Evolutionary conservation across 2,888 invertebrate genomes (phyloP).

Genomic region (Harpalus rubripes): DNA sequence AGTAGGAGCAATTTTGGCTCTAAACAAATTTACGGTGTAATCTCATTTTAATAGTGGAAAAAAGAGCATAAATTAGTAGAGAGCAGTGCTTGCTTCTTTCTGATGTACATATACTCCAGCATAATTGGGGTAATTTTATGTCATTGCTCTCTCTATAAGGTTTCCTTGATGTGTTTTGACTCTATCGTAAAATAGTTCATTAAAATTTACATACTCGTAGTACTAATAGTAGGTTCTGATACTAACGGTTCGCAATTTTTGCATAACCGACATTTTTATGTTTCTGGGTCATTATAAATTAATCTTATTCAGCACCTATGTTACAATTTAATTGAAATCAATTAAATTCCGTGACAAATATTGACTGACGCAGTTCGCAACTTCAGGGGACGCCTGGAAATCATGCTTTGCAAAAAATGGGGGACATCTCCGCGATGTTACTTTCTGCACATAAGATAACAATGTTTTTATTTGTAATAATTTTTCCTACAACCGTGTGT

Average conservation of each 20-base stretch:
- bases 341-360: too few relatives aligned
- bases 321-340: too few relatives aligned
- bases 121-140: constrained; percentile 60
- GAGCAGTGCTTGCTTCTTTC: neutral
- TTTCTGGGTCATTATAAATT: constrained; percentile 4
- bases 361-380: too few relatives aligned
- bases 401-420: too few relatives aligned
- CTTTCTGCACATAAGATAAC: too few relatives aligned
- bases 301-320: neutral
- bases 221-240: constrained; percentile 16
- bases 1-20: constrained; percentile 13
- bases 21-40: constrained; percentile 49
- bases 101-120: constrained; percentile 2
- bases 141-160: constrained; percentile 50
- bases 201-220: constrained; percentile 19
- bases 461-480: too few relatives aligned
- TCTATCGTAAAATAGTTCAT: constrained; percentile 17
- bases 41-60: constrained; percentile 51
- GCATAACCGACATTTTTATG: neutral
- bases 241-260: constrained; percentile 1
- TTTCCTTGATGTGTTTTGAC: neutral
- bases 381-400: too few relatives aligned
- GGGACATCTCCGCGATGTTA: too few relatives aligned
- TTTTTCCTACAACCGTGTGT: too few relatives aligned
- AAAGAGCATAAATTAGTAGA: constrained; percentile 13